Base-by-base conservation (phyloP, 2,113 vertebrate species). In the Aptenodytes patagonicus region DNA sequence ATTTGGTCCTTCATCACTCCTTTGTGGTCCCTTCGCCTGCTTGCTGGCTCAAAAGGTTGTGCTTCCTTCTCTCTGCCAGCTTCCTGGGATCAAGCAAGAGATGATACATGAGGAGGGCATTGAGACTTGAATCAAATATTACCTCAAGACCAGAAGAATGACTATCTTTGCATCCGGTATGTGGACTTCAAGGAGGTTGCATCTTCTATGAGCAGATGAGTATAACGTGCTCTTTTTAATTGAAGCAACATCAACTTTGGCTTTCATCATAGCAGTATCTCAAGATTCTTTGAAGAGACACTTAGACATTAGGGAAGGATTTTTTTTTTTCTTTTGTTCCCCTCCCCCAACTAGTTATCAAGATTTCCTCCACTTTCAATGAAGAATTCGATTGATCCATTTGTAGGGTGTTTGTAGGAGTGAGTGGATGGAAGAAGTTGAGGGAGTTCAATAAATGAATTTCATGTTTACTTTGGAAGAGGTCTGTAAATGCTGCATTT, bases 1-100 rank as follows among this genome's bases (percentile, higher is more conserved):
- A 46, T 95, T 87, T 82, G 91, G 49, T 92, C 73, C 89, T 96
- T 96, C 90, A 64, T 95, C 95, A 29, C 65, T 92, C 94, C 93
- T 95, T 94, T 94, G 72, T 89, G 88, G 85, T 95, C 94, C 90
- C 96, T 96, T 95, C 83, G 1, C 82, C 92, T 95, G 62, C 77
- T 87, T 87, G 49, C 92, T 95, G 95, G 95, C 96, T 97, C 95
- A 97, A 96, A 92, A 95, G 96, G 91, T 93, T 96, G 92, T 97
- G 95, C 95, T 97, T 97, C 95, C 95, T 97, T 97, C 65, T 97
- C 88, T 97, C 95, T 97, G 97, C 95, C 93, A 97, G 96, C 90
- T 96, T 87, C 95, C 94, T 93, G 94, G 92, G 91, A 96, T 97
- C 95, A 95, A 92, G 95, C 83, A 92, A 91, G 89, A 96, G 80